Evolutionary conservation across 2,888 invertebrate species (phyloP), one percentile per base, ranked within the genome.

Genomic region (Phortica okadai): DNA sequence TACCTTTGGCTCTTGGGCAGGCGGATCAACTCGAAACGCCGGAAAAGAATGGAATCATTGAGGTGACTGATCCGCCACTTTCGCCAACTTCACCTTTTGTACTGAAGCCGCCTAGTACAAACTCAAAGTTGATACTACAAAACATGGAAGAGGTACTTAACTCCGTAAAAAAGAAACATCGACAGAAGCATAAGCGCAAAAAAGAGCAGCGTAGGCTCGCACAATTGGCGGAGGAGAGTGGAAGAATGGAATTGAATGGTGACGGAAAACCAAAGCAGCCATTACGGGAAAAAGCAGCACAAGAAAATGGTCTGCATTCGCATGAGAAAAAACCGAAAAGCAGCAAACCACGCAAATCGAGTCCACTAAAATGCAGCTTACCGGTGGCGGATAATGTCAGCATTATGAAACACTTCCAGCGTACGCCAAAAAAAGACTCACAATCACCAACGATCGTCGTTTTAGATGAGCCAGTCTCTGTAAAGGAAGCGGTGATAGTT

Each of bases 91-190:
- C 85, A 8, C 88, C 87, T 1, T 89, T 87, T 74, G 82, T 90
- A 41, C 77, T 90, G 2, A 86, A 89, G 58, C 88, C 88, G 54
- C 87, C 90, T 75, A 90, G 89, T 76, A 85, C 89, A 72, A 87
- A 91, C 73, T 91, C 90, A 6, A 91, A 90, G 77, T 74, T 90
- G 8, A 91, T 91, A 62, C 76, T 90, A 56, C 90, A 90, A 77
- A 91, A 91, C 76, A 91, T 91, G 91, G 91, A 91, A 75, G 91
- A 91, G 73, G 91, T 91, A 1, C 82, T 91, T 1, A 88, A 90
- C 75, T 89, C 91, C 0, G 91, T 90, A 1, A 91, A 91, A 77
- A 90, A 90, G 70, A 91, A 91, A 77, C 90, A 90, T 79, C 89
- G 90, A 10, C 90, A 91, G 79, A 90, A 90, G 69, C 91, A 91